Evolutionary conservation across 1,140 invertebrate species (phyloP).

Genomic region (Drosophila biarmipes): DNA sequence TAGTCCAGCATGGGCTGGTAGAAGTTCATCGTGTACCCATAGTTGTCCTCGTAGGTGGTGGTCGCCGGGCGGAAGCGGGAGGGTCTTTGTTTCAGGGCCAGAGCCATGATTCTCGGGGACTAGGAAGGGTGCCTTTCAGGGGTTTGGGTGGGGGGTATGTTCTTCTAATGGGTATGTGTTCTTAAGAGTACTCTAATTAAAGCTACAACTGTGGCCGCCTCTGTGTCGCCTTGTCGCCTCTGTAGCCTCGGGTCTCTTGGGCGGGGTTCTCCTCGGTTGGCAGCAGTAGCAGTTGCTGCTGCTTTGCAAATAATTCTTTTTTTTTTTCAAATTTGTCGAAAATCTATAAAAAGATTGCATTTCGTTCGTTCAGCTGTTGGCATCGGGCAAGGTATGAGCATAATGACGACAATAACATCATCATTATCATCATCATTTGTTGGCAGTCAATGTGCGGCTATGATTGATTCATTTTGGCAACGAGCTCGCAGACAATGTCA

Average conservation of each 20-base stretch:
- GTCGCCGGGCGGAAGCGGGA: slow-evolving; percentile 69
- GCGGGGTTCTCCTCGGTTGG: slow-evolving; percentile 48
- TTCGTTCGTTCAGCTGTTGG: slow-evolving; percentile 75
- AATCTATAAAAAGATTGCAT: slow-evolving; percentile 84
- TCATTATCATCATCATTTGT: slow-evolving; percentile 35
- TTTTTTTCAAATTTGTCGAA: slow-evolving; percentile 75
- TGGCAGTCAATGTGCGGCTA: slow-evolving; percentile 68
- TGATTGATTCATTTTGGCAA: slow-evolving; percentile 76
- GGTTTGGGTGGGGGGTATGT: background rate
- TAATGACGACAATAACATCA: slow-evolving; percentile 70
- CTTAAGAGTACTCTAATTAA: slow-evolving; percentile 69
- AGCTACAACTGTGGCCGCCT: slow-evolving; percentile 57
- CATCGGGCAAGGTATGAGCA: slow-evolving; percentile 68
- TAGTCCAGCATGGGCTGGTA: slow-evolving; percentile 94
- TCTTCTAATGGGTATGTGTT: slow-evolving; percentile 10
- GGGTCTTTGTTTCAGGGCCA: slow-evolving; percentile 79
- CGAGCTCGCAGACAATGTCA: slow-evolving; percentile 40
- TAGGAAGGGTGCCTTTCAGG: background rate
- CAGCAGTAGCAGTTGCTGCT: slow-evolving; percentile 70
- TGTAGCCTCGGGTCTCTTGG: slow-evolving; percentile 20
- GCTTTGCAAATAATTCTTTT: slow-evolving; percentile 67
- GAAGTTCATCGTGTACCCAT: slow-evolving; percentile 91
- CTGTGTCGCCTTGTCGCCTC: slow-evolving; percentile 39
- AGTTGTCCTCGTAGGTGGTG: slow-evolving; percentile 91
- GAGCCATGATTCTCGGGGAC: slow-evolving; percentile 54